Percentiles rank a stretch among this genome's conserved stretches.
phyloP scores from a whole-genome alignment of 2,888 invertebrate genomes.

The Calliphora vomitoria region DNA sequence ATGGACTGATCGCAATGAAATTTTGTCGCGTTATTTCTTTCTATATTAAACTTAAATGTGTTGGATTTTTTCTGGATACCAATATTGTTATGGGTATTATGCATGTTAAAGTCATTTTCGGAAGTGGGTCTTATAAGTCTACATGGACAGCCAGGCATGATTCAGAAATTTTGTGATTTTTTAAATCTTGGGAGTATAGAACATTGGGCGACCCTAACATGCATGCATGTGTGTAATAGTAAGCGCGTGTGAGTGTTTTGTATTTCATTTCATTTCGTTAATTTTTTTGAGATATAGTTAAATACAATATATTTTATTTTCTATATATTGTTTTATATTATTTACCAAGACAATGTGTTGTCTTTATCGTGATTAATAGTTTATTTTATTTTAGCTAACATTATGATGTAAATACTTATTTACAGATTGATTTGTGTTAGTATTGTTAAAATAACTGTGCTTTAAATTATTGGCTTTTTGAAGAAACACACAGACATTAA shows the following conservation, averaged over 20 bases:
- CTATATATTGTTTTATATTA: constrained; percentile 8
- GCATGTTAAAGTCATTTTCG: no score
- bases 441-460: constrained; percentile 8
- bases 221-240: background rate
- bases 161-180: no score
- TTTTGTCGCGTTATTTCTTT: no score
- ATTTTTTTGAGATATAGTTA: constrained; percentile 4
- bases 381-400: constrained; percentile 26
- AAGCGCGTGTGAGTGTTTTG: background rate
- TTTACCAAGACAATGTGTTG: constrained; percentile 28
- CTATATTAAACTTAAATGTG: no score
- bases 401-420: constrained; percentile 3
- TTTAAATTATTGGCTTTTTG: constrained; percentile 18
- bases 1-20: no score
- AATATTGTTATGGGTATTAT: no score
- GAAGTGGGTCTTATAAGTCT: no score
- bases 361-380: constrained; percentile 52
- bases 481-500: background rate
- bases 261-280: background rate
- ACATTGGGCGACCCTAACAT: no score
- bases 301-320: background rate
- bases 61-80: no score
- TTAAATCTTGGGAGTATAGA: no score
- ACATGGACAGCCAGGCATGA: no score
- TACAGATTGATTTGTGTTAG: constrained; percentile 10